Conservation (phyloP, 2,113 vertebrate genomes). For the Hemichromis elongatus region DNA sequence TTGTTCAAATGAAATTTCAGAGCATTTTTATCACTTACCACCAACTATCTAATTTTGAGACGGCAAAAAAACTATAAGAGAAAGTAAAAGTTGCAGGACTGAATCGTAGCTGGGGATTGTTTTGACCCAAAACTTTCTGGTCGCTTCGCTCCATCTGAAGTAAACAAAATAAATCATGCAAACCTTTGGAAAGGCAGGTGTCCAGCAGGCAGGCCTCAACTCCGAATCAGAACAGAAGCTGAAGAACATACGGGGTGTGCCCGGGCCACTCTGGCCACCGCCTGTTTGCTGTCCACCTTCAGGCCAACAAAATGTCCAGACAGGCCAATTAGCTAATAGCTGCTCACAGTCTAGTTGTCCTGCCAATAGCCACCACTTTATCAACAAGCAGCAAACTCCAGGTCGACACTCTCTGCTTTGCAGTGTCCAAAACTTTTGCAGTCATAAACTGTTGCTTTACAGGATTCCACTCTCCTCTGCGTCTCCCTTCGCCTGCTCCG, state of each 20-base stretch:
- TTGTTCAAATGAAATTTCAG: background rate
- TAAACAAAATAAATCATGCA: background rate
- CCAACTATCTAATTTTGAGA: background rate
- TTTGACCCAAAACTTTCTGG: background rate
- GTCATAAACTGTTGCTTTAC: background rate
- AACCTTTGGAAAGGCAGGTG: background rate
- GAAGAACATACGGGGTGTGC: background rate
- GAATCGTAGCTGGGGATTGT: fast-evolving
- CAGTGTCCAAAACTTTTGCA: background rate
- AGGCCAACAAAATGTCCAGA: background rate
- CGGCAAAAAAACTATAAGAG: background rate
- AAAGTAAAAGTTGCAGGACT: background rate
- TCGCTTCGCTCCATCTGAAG: background rate
- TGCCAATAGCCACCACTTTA: background rate
- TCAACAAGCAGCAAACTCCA: background rate
- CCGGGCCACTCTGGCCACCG: fast-evolving
- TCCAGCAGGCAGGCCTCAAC: background rate
- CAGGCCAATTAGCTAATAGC: background rate
- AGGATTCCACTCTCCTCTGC: background rate
- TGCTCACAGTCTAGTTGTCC: background rate
- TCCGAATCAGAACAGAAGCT: background rate
- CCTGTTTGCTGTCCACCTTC: background rate
- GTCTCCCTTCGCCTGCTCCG: background rate
- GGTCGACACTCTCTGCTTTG: background rate
- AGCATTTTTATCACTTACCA: background rate